Evolutionary conservation across 2,888 invertebrate genomes (phyloP).

Genomic region (Choreutis nemorana): DNA sequence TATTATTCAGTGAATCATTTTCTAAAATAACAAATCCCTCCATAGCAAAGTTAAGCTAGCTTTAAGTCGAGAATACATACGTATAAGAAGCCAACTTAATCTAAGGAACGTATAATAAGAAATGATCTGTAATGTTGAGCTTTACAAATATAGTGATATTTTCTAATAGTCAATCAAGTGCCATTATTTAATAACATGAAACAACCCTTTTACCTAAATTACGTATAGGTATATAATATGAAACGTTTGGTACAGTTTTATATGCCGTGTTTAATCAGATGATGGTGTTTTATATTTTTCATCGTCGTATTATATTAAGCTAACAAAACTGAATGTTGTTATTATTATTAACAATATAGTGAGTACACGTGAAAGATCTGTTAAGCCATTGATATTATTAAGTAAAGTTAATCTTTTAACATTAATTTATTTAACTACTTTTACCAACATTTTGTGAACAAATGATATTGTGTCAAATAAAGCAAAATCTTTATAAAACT

Average conservation of each 20-base stretch:
- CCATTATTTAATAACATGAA: constrained; percentile 32
- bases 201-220: background rate
- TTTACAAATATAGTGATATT: constrained; percentile 26
- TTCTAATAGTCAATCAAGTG: constrained; percentile 34
- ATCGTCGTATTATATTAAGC: background rate
- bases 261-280: background rate
- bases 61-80: too few relatives aligned
- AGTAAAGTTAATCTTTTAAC: too few relatives aligned
- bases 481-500: too few relatives aligned
- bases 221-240: background rate
- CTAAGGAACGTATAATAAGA: too few relatives aligned
- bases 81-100: too few relatives aligned
- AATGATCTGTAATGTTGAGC: constrained; percentile 12
- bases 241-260: constrained; percentile 1
- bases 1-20: too few relatives aligned
- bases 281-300: constrained; percentile 2
- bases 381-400: constrained; percentile 50
- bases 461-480: too few relatives aligned
- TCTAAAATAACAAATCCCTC: too few relatives aligned
- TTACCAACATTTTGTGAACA: too few relatives aligned
- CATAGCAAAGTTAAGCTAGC: too few relatives aligned
- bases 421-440: too few relatives aligned
- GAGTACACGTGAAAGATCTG: constrained; percentile 25
- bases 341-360: background rate
- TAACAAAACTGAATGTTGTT: background rate